Evolutionary conservation across 1,140 invertebrate species (phyloP).

Genomic region (Hyphantria cunea): DNA sequence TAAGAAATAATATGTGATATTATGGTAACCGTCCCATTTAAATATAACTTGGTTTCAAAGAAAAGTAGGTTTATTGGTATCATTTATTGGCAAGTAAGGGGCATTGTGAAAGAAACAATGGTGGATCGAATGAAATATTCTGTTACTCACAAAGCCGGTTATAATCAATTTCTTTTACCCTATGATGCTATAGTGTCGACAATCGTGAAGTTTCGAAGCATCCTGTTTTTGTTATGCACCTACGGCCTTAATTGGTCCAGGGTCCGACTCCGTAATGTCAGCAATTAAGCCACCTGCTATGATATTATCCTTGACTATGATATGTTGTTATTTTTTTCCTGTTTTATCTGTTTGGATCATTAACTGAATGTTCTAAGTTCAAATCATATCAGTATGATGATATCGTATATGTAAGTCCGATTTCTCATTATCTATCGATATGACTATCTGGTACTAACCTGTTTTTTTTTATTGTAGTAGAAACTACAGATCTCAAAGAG

Average conservation of each 20-base stretch:
- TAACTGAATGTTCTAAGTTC: slow-evolving; percentile 10
- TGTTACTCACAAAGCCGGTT: slow-evolving; percentile 33
- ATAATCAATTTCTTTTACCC: slow-evolving; percentile 38
- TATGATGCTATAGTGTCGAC: slow-evolving; percentile 23
- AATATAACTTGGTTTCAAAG: too few relatives aligned
- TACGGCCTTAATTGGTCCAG: slow-evolving; percentile 25
- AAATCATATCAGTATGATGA: neutral
- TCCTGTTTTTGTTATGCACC: slow-evolving; percentile 41
- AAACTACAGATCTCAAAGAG: too few relatives aligned
- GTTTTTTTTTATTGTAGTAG: neutral
- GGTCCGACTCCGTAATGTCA: slow-evolving; percentile 28
- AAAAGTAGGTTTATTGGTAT: too few relatives aligned
- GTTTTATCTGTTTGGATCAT: neutral
- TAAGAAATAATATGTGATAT: neutral
- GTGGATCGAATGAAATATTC: slow-evolving; percentile 16
- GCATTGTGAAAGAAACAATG: slow-evolving; percentile 28
- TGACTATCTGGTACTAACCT: too few relatives aligned
- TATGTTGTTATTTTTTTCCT: slow-evolving; percentile 21
- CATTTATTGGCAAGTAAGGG: too few relatives aligned
- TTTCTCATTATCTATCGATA: too few relatives aligned
- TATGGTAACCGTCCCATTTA: neutral
- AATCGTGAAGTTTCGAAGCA: slow-evolving; percentile 34
- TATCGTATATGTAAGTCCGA: too few relatives aligned
- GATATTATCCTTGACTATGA: slow-evolving; percentile 34
- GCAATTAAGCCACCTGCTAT: slow-evolving; percentile 33